Evolutionary conservation across 1,140 invertebrate genomes (phyloP).

Genomic region (Megalopta genalis): DNA sequence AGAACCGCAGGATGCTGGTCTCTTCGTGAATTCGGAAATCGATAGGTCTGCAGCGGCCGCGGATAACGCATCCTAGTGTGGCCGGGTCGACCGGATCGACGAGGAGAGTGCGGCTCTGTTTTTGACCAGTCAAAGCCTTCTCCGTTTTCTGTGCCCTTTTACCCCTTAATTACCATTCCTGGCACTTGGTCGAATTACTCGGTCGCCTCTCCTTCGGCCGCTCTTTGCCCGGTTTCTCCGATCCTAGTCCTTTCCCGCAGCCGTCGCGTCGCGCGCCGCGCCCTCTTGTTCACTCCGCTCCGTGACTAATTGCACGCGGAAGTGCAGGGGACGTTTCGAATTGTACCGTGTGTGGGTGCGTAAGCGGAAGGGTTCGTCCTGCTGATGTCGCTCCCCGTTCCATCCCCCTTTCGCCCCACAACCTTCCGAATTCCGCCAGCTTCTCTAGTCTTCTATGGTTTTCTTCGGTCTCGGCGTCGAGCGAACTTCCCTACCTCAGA

Average conservation of each 20-base stretch:
- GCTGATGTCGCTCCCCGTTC: background rate
- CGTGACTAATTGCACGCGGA: conserved; percentile 60
- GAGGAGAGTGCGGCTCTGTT: conserved; percentile 11
- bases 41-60: background rate
- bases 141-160: conserved; percentile 25
- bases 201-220: background rate
- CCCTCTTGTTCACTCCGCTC: conserved; percentile 43
- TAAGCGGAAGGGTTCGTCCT: conserved; percentile 26
- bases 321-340: conserved; percentile 52
- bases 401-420: background rate
- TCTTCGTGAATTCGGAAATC: conserved; percentile 37
- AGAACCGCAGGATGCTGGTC: background rate
- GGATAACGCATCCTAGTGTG: conserved; percentile 1
- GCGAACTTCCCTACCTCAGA: too few relatives aligned
- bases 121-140: conserved; percentile 31
- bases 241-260: background rate
- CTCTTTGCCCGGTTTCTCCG: conserved; percentile 8
- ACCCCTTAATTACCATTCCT: conserved; percentile 42
- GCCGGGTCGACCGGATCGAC: too few relatives aligned
- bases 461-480: too few relatives aligned
- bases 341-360: conserved; percentile 51
- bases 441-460: too few relatives aligned
- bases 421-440: too few relatives aligned
- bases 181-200: conserved; percentile 29
- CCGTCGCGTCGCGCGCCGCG: background rate